These are phyloP conservation scores for Meliscaeva auricollis DNA, from an alignment of 2,888 invertebrate species.

Conservation along the genomic window DNA sequence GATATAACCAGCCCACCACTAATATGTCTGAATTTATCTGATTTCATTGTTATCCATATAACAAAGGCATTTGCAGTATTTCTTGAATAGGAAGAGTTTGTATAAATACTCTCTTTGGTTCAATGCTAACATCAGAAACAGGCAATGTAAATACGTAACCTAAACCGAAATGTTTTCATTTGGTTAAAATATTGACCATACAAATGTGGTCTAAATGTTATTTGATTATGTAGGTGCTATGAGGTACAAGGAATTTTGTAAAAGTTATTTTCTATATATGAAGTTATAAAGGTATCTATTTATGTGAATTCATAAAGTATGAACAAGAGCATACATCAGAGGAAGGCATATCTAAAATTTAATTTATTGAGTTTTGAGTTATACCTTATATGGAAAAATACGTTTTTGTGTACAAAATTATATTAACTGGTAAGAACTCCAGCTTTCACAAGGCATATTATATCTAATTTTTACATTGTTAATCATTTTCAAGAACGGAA, in stretches of 20 bases:
- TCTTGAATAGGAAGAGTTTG: neutral
- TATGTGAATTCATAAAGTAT: too few species aligned
- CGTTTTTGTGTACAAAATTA: too few species aligned
- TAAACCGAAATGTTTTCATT: neutral
- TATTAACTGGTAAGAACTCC: too few species aligned
- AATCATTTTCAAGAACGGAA: too few species aligned
- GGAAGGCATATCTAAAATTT: too few species aligned
- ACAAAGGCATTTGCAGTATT: neutral
- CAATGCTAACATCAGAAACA: neutral
- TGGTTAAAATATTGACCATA: neutral
- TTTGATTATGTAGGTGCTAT: neutral
- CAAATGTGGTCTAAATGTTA: neutral
- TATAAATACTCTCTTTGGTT: neutral
- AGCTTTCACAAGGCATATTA: too few species aligned
- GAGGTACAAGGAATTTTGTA: neutral
- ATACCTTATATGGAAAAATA: too few species aligned
- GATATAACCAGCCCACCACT: neutral
- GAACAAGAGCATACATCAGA: too few species aligned
- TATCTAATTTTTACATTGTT: too few species aligned
- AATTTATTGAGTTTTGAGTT: too few species aligned
- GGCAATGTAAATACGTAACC: constrained; percentile 1
- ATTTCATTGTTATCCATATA: neutral
- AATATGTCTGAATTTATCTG: neutral
- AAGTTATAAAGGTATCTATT: too few species aligned
- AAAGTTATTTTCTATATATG: neutral